Conservation (phyloP, 2,888 invertebrate species). For the Fissipunctia ypsillon region DNA sequence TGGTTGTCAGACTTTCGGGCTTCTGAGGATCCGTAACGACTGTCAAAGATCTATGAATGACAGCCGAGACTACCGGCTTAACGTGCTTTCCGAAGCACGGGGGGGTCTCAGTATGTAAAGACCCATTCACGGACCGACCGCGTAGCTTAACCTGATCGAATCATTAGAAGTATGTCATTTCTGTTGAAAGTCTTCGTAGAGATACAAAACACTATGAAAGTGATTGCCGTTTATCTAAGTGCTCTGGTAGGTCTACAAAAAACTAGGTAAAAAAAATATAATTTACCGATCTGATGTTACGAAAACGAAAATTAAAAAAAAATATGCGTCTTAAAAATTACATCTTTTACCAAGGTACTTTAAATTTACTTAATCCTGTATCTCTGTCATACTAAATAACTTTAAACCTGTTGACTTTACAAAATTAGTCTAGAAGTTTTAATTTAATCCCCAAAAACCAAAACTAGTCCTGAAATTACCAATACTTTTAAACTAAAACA, state of each 20-base stretch:
- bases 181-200: neutral
- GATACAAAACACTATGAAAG: neutral
- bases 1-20: neutral
- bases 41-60: neutral
- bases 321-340: no score
- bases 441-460: neutral
- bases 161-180: no score
- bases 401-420: neutral
- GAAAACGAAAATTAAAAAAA: no score
- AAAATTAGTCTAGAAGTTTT: neutral
- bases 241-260: neutral
- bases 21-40: neutral
- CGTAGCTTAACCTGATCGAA: no score
- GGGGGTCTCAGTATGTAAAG: no score
- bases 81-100: no score
- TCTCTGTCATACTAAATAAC: neutral
- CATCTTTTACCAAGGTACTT: no score
- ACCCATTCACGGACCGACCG: no score
- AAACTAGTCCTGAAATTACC: no score
- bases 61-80: neutral
- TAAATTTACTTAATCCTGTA: no score
- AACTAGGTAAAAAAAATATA: no score
- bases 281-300: no score
- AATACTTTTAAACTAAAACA: neutral
- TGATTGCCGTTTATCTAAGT: neutral